These are phyloP conservation scores for Nephotettix cincticeps DNA, from an alignment of 1,140 invertebrate species.

Conservation along the genomic window DNA sequence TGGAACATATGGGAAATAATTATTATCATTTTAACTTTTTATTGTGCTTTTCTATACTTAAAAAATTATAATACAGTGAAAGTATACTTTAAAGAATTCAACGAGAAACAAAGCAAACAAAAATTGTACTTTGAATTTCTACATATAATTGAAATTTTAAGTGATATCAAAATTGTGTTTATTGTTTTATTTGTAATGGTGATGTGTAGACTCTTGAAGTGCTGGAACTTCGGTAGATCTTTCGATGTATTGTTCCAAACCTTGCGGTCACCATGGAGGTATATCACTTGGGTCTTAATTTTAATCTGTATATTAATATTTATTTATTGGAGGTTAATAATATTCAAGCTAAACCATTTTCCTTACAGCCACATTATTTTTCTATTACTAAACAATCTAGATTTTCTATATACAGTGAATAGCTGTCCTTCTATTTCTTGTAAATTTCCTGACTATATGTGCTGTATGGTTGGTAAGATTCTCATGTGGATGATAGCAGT, in stretches of 20 bases:
- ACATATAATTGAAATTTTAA: background rate
- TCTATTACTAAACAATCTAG: background rate
- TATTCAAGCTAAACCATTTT: background rate
- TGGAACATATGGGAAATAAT: background rate
- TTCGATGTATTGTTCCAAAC: background rate
- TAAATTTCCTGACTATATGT: background rate
- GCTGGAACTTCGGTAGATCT: background rate
- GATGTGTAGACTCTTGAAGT: background rate
- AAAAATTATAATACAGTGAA: background rate
- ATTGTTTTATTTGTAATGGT: background rate
- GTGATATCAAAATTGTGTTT: background rate
- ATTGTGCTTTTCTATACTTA: background rate
- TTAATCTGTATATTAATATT: background rate
- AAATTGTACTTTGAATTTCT: background rate
- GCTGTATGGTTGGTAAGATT: too few relatives aligned
- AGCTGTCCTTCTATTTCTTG: background rate
- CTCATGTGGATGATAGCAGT: too few relatives aligned
- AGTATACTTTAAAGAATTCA: background rate
- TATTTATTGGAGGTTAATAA: background rate
- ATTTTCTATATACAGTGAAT: background rate
- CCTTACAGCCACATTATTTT: background rate
- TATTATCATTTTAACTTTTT: background rate
- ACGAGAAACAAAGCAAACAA: background rate
- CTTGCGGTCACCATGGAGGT: background rate
- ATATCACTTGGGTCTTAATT: background rate